Evolutionary conservation across 2,113 vertebrate species (phyloP).

Genomic region (Sinocyclocheilus grahami): DNA sequence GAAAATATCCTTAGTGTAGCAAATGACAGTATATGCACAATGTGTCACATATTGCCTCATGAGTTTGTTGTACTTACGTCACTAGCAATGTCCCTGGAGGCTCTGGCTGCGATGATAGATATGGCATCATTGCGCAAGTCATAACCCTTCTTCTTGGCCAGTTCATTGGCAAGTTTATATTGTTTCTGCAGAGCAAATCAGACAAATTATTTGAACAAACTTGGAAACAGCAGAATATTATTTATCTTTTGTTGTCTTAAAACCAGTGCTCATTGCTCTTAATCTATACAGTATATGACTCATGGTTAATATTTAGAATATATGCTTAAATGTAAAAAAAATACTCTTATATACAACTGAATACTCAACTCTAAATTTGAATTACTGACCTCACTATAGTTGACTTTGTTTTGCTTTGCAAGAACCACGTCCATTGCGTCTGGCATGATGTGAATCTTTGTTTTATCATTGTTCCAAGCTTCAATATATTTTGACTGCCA

Average conservation of each 20-base stretch:
- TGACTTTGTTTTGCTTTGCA: slow-evolving; percentile 84
- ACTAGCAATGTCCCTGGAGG: slow-evolving; percentile 87
- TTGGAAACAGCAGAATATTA: neutral
- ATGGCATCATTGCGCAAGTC: slow-evolving; percentile 85
- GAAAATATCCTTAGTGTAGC: neutral
- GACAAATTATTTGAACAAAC: slow-evolving; percentile 7
- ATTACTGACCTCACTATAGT: slow-evolving; percentile 83
- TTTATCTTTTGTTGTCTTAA: neutral
- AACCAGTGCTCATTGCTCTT: neutral
- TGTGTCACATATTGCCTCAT: neutral
- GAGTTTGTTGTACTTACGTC: slow-evolving; percentile 79
- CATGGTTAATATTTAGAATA: too few relatives aligned
- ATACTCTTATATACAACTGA: neutral
- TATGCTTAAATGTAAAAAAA: too few relatives aligned
- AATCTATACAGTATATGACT: too few relatives aligned
- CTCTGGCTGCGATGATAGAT: slow-evolving; percentile 84
- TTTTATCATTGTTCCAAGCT: slow-evolving; percentile 93
- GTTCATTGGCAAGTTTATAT: slow-evolving; percentile 87
- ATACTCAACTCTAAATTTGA: neutral
- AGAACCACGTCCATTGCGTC: slow-evolving; percentile 90
- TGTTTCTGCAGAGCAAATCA: slow-evolving; percentile 79
- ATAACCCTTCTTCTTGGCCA: slow-evolving; percentile 91
- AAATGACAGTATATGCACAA: neutral
- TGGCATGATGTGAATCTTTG: slow-evolving; percentile 88
- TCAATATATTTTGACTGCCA: slow-evolving; percentile 82